A percentile compares a stretch with the other conserved stretches of the same genome.
phyloP scores from a whole-genome alignment of 2,888 invertebrate species.

The Drosophila basisetae region DNA sequence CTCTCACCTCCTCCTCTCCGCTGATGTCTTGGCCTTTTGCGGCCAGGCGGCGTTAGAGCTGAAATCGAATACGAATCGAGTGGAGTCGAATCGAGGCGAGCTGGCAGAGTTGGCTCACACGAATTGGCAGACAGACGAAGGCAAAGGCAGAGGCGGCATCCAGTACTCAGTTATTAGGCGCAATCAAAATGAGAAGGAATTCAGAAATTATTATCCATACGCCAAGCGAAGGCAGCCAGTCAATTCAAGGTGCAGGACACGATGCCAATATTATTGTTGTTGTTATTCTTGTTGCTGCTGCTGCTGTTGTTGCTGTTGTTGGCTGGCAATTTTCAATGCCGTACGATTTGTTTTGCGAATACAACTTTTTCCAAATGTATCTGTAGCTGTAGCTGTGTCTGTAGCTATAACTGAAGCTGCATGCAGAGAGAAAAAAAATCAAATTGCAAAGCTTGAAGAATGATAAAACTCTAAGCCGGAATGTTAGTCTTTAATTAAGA shows the following conservation, averaged over 20 bases:
- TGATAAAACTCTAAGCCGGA: background rate
- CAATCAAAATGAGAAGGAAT: constrained; percentile 82
- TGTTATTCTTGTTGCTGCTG: background rate
- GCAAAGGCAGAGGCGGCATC: constrained; percentile 71
- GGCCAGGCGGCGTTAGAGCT: constrained; percentile 48
- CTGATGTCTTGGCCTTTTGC: constrained; percentile 42
- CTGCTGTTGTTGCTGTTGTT: constrained; percentile 17
- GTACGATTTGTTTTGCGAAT: constrained; percentile 77
- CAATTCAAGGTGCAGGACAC: constrained; percentile 53
- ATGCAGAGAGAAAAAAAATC: background rate
- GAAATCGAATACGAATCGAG: constrained; percentile 25
- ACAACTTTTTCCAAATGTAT: constrained; percentile 75
- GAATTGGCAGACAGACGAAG: constrained; percentile 38
- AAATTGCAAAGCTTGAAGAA: background rate
- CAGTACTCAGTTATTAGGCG: constrained; percentile 82
- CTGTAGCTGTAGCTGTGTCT: constrained; percentile 21
- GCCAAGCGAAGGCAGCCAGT: constrained; percentile 27
- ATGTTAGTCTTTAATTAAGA: background rate
- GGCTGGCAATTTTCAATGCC: constrained; percentile 74
- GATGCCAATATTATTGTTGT: constrained; percentile 44
- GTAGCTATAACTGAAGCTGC: constrained; percentile 15
- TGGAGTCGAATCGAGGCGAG: background rate
- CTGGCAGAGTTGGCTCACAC: constrained; percentile 34
- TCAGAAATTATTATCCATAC: constrained; percentile 80
- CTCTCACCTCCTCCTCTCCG: background rate